Evolutionary conservation across 2,113 vertebrate species (phyloP).

Genomic region (Columba livia): DNA sequence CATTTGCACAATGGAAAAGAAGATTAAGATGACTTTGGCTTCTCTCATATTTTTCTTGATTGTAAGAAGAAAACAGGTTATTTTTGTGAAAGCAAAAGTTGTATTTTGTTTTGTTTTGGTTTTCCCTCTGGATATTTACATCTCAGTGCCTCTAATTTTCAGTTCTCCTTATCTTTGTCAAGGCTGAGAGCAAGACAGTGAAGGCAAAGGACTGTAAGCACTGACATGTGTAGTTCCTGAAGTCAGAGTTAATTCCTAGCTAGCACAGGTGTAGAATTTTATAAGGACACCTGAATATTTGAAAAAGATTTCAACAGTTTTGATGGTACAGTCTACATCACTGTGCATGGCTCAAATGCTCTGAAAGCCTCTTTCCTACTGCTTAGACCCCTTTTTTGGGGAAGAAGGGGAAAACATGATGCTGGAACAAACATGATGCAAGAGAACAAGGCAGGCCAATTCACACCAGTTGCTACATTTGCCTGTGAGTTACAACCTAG

Average conservation of each 20-base stretch:
- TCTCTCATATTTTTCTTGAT: background rate
- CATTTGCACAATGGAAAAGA: accelerated
- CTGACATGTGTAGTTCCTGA: background rate
- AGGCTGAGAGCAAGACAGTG: background rate
- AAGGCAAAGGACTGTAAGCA: background rate
- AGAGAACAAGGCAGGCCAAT: background rate
- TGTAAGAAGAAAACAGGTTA: background rate
- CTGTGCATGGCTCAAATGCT: accelerated
- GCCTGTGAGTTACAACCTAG: background rate
- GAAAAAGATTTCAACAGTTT: background rate
- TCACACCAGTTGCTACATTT: background rate
- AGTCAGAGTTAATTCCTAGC: background rate
- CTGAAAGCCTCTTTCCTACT: background rate
- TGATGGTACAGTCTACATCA: background rate
- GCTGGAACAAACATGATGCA: background rate
- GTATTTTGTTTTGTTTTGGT: background rate
- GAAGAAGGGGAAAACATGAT: background rate
- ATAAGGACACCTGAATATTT: background rate
- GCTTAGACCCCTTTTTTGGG: background rate
- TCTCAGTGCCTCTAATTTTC: background rate
- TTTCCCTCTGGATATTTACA: background rate
- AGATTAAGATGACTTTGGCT: background rate
- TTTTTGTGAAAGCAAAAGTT: background rate
- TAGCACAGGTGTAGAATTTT: background rate
- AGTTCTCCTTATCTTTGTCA: background rate